Evolutionary conservation across 2,797 vertebrate species (phyloP), one percentile per base, ranked within the genome.

Genomic region (Tokudaia tokunoshimensis): DNA sequence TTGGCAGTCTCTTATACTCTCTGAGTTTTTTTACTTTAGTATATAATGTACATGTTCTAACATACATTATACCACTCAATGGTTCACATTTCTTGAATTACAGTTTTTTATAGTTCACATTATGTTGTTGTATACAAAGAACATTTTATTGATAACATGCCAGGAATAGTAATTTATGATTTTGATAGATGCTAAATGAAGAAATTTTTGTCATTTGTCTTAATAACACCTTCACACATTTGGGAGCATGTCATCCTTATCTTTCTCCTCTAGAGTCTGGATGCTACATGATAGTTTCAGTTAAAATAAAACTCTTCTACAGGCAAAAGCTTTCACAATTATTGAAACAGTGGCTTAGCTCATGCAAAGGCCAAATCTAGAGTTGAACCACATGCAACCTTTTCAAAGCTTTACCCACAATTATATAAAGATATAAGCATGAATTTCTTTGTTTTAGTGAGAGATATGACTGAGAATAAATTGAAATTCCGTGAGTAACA

Each of bases 161-260:
- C 96, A 97, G 34, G 74, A 94, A 97, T 96, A 82, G 74, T 97
- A 96, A 96, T 96, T 97, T 86, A 87, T 80, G 98, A 97, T 83
- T 86, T 95, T 98, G 95, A 96, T 95, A 98, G 94, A 97, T 65
- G 89, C 94, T 93, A 97, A 98, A 97, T 92, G 74, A 29, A 98
- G 76, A 96, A 97, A 96, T 94, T 82, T 97, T 98, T 98, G 94
- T 61, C 89, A 94, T 98, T 98, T 98, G 47, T 97, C 92, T 98
- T 98, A 98, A 98, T 97, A 97, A 97, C 57, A 96, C 65, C 97
- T 96, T 19, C 96, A 74, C 95, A 55, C 0, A 0, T 98, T 96
- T 96, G 84, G 75, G 97, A 63, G 65, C 61, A 72, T 96, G 24
- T 6, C 26, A 65, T 44, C 12, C 19, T 17, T 44, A 31, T 82